A percentile compares a stretch with the other conserved stretches of the same genome.
These are phyloP conservation scores for Apocheima hispidaria DNA, from an alignment of 2,888 invertebrate species.

Conservation along the genomic window DNA sequence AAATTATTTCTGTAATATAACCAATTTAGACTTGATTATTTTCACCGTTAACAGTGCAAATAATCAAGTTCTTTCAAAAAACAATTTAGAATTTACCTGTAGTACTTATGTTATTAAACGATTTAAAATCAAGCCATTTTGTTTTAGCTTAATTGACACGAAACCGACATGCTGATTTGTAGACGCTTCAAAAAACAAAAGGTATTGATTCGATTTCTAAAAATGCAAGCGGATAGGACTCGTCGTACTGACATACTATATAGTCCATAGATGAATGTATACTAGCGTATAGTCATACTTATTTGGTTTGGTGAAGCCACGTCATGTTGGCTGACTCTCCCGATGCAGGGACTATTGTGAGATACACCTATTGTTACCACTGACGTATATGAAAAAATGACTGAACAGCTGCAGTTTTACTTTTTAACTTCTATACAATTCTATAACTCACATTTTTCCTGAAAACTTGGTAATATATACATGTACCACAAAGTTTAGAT, in stretches of 20 bases:
- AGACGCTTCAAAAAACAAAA: conserved; percentile 22
- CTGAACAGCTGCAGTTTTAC: conserved; percentile 5
- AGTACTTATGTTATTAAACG: too few relatives aligned
- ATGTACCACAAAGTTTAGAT: too few relatives aligned
- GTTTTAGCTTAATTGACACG: too few relatives aligned
- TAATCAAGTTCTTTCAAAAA: too few relatives aligned
- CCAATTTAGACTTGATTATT: too few relatives aligned
- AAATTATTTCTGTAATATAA: too few relatives aligned
- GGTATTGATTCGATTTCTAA: conserved; percentile 20
- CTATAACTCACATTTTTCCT: too few relatives aligned
- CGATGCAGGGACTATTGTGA: conserved; percentile 1
- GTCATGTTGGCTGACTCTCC: neutral
- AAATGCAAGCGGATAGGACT: conserved; percentile 38
- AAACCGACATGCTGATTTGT: conserved; percentile 13
- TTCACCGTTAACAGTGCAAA: too few relatives aligned
- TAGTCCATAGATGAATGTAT: too few relatives aligned
- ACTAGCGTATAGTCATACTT: neutral
- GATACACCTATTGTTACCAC: conserved; percentile 42
- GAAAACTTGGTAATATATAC: too few relatives aligned
- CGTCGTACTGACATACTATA: conserved; percentile 47
- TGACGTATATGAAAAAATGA: conserved; percentile 11
- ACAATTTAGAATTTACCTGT: too few relatives aligned
- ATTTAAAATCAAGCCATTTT: neutral
- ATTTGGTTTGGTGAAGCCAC: neutral
- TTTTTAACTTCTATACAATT: neutral